These are phyloP conservation scores for Apantesis nais DNA, from an alignment of 2,888 invertebrate genomes.

Conservation along the genomic window DNA sequence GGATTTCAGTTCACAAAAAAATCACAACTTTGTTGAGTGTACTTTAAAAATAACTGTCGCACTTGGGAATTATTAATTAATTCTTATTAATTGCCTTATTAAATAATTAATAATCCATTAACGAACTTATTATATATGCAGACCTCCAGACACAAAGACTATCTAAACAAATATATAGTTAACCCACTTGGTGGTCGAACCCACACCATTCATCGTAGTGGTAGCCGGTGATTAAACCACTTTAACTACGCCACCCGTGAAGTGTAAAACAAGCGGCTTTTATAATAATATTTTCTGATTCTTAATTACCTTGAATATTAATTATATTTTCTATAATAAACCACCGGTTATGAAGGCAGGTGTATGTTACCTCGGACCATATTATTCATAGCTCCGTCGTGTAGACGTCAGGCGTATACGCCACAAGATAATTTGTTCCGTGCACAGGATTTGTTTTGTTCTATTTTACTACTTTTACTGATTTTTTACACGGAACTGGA, in stretches of 20 bases:
- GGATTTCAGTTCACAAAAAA: background rate
- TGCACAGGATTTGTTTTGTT: constrained; percentile 1
- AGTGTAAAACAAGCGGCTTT: background rate
- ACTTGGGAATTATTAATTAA: background rate
- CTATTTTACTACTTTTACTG: constrained; percentile 10
- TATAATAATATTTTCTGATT: background rate
- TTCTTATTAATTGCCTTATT: background rate
- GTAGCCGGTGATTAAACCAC: background rate
- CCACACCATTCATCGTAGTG: background rate
- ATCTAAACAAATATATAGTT: background rate
- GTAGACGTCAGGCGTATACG: background rate
- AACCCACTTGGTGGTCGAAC: background rate
- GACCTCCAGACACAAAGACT: background rate
- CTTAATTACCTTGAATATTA: constrained; percentile 1
- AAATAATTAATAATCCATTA: background rate
- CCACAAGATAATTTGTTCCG: constrained; percentile 12
- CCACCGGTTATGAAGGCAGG: background rate
- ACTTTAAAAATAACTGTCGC: background rate
- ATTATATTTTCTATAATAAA: constrained; percentile 10
- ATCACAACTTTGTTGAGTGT: background rate
- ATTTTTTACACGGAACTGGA: constrained; percentile 13
- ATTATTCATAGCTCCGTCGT: constrained; percentile 13
- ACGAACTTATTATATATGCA: background rate
- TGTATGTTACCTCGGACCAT: background rate
- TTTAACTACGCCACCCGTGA: background rate